phyloP scores from a whole-genome alignment of 2,113 vertebrate species.

The Heteronetta atricapilla region DNA sequence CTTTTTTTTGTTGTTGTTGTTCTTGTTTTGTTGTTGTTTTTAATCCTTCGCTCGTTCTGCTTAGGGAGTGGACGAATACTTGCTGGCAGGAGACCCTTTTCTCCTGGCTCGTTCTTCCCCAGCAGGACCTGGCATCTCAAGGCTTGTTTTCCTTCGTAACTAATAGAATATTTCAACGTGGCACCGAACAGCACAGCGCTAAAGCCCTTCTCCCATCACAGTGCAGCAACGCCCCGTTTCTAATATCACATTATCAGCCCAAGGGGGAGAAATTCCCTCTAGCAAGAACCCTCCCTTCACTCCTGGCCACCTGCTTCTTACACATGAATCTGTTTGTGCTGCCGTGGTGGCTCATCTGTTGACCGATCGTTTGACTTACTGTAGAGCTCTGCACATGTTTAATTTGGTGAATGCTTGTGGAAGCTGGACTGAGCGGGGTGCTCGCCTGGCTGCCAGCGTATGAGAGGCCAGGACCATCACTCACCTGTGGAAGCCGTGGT shows the following conservation, averaged over 20 bases:
- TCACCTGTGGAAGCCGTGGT: not conserved
- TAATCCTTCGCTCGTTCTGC: not conserved
- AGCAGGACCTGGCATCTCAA: not conserved
- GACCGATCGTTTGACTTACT: not conserved
- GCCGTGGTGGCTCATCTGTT: not conserved
- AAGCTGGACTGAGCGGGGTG: not conserved
- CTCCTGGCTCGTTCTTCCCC: too few relatives aligned
- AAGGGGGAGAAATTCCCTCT: not conserved
- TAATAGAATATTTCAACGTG: not conserved
- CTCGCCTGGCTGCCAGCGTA: accelerated
- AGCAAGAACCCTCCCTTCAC: not conserved
- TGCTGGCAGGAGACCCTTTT: not conserved
- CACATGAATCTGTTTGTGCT: not conserved
- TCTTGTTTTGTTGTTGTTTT: not conserved
- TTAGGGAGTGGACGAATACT: not conserved
- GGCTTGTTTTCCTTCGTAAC: not conserved
- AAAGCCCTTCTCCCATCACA: not conserved
- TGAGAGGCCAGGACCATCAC: too few relatives aligned
- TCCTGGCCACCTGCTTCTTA: not conserved
- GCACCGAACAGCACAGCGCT: not conserved
- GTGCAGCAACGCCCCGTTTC: not conserved
- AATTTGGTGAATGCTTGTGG: accelerated
- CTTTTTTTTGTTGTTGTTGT: not conserved
- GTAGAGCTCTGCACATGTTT: not conserved
- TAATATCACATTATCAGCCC: not conserved